Base-by-base conservation (phyloP, 2,797 vertebrate species). In the Spea hammondii region DNA sequence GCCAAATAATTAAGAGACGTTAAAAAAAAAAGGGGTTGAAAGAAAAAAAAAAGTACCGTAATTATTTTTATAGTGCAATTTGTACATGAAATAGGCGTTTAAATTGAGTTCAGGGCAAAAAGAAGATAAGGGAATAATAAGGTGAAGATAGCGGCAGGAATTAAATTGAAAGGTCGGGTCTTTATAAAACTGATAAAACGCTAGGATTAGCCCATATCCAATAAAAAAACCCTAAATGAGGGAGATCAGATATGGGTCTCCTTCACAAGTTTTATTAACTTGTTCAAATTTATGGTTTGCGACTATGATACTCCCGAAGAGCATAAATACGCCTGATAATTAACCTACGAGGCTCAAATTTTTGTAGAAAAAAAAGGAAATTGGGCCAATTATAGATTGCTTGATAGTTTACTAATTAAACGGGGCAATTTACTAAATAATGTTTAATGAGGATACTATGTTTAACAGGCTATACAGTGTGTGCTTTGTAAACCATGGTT, bases 51-150 rank as follows among this genome's bases (percentile, higher is more conserved):
- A 48, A 65, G 44, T 55, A n/a, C 7, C n/a, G 66, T 77, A 76
- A 81, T 81, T 72, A 81, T 72, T 72, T 32, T 81, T 81, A 81
- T 62, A 72, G 60, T 72, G 66, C 72, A 77, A 69, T 81, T 77
- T 81, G 12, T 72, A 77, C 79, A 81, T 81, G 74, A 81, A 81
- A 81, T 72, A 67, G 68, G 62, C 32, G 77, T 81, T 76, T 81
- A 77, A 81, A 72, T 81, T 81, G 70, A 81, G 77, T 81, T 77
- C 62, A 67, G 71, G 53, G 69, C 57, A 81, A 72, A 32, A 9
- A 72, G 46, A 11, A 76, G 79, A 81, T 81, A 81, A 81, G 79
- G 17, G 72, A 76, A 80, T 80, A 81, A 81, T 81, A 76, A 81
- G 74, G 79, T 77, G 47, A 76, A 76, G 79, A 81, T 77, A 72